Conservation (phyloP, 2,113 vertebrate species). For the Poeciliopsis turrubarensis region DNA sequence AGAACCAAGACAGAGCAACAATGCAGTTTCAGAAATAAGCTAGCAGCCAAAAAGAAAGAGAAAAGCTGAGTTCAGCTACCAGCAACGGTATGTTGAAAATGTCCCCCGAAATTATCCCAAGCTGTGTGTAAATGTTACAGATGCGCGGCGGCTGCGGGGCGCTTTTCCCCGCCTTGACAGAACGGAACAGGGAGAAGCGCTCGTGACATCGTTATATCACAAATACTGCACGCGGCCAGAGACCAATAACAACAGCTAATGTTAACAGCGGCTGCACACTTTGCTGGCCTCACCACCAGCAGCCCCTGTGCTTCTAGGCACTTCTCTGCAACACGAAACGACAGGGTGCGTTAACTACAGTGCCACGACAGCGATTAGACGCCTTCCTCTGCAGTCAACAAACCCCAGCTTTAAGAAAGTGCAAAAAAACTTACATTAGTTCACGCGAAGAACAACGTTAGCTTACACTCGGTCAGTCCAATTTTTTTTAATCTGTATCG, state of each 20-base stretch:
- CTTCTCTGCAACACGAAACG: slow-evolving; percentile 39
- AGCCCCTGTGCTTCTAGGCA: slow-evolving; percentile 47
- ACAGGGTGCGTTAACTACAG: slow-evolving; percentile 8
- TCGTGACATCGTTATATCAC: slow-evolving; percentile 52
- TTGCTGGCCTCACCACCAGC: slow-evolving; percentile 25
- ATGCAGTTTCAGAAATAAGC: slow-evolving; percentile 11
- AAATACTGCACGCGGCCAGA: slow-evolving; percentile 43
- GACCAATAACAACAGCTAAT: slow-evolving; percentile 52
- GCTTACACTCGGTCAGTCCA: slow-evolving; percentile 60
- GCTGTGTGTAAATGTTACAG: neutral
- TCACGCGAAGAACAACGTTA: slow-evolving; percentile 54
- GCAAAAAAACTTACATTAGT: slow-evolving; percentile 75
- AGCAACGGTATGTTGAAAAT: slow-evolving; percentile 1
- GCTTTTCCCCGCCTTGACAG: slow-evolving; percentile 20
- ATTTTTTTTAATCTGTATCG: slow-evolving; percentile 68
- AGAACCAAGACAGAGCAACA: neutral
- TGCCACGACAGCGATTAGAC: neutral
- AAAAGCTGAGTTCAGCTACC: neutral
- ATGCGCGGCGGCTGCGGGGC: slow-evolving; percentile 17
- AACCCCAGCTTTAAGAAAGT: neutral
- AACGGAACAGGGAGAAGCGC: slow-evolving; percentile 31
- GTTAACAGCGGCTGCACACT: slow-evolving; percentile 44
- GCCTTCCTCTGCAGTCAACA: neutral
- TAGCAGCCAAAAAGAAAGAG: slow-evolving; percentile 4
- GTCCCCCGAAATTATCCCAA: neutral